Evolutionary conservation across 2,113 vertebrate species (phyloP).

Genomic region (Ellobius talpinus): DNA sequence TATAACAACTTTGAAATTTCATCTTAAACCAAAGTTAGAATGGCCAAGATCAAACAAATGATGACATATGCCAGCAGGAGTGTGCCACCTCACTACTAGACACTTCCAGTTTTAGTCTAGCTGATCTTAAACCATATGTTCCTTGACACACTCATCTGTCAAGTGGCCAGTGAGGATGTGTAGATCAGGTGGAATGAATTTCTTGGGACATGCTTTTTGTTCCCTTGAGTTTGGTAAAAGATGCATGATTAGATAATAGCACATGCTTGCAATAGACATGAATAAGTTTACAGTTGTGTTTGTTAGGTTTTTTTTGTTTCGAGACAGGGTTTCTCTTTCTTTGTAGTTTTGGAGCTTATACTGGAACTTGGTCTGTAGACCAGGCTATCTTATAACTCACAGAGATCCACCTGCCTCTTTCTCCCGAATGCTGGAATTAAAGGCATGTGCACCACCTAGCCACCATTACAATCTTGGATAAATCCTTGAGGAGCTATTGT

Average conservation of each 20-base stretch:
- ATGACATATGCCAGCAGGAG: background rate
- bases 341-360: too few species aligned
- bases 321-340: too few species aligned
- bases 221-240: background rate
- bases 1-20: background rate
- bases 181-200: background rate
- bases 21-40: background rate
- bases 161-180: background rate
- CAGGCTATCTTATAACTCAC: too few species aligned
- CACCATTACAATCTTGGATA: background rate
- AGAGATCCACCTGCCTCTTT: too few species aligned
- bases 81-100: too few species aligned
- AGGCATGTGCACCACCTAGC: too few species aligned
- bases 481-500: background rate
- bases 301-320: too few species aligned
- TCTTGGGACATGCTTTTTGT: background rate
- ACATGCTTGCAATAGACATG: background rate
- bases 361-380: too few species aligned
- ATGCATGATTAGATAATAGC: background rate
- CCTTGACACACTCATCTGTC: background rate
- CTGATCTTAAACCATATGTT: conserved; percentile 1
- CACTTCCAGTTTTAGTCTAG: background rate
- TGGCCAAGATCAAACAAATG: background rate
- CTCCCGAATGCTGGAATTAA: too few species aligned
- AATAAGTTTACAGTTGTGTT: background rate